A percentile compares a stretch with the other conserved stretches of the same genome.
These are phyloP conservation scores for Staurois parvus DNA, from an alignment of 2,797 vertebrate genomes.

Conservation along the genomic window DNA sequence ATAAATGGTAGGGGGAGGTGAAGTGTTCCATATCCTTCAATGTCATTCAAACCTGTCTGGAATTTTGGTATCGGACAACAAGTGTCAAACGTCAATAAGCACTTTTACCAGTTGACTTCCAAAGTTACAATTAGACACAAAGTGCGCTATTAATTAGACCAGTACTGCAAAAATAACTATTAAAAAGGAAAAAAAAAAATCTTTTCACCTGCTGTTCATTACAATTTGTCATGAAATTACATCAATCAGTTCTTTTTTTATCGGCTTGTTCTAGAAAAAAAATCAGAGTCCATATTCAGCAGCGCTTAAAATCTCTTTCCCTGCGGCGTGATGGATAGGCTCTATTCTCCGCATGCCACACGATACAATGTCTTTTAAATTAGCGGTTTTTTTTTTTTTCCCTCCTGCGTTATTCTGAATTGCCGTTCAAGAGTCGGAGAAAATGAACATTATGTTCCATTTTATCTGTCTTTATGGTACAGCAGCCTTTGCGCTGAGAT, in stretches of 20 bases:
- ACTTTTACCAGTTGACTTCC: slow-evolving; percentile 8
- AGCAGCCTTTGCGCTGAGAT: slow-evolving; percentile 70
- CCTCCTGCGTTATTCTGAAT: slow-evolving; percentile 72
- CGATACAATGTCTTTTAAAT: slow-evolving; percentile 81
- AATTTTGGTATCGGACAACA: neutral
- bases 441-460: slow-evolving; percentile 75
- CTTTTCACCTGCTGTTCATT: slow-evolving; percentile 68
- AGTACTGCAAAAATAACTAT: slow-evolving; percentile 24
- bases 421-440: slow-evolving; percentile 71
- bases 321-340: slow-evolving; percentile 73
- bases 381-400: slow-evolving; percentile 70
- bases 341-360: slow-evolving; percentile 78
- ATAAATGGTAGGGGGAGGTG: neutral
- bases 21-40: neutral
- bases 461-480: slow-evolving; percentile 75
- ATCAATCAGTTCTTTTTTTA: slow-evolving; percentile 73
- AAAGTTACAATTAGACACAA: slow-evolving; percentile 65
- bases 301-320: slow-evolving; percentile 65
- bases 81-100: neutral
- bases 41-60: neutral
- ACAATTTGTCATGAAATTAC: slow-evolving; percentile 69
- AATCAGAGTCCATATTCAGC: slow-evolving; percentile 39
- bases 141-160: slow-evolving; percentile 34
- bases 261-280: slow-evolving; percentile 68
- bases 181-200: slow-evolving; percentile 56